phyloP scores from a whole-genome alignment of 2,113 vertebrate species.

The Eidolon helvum region DNA sequence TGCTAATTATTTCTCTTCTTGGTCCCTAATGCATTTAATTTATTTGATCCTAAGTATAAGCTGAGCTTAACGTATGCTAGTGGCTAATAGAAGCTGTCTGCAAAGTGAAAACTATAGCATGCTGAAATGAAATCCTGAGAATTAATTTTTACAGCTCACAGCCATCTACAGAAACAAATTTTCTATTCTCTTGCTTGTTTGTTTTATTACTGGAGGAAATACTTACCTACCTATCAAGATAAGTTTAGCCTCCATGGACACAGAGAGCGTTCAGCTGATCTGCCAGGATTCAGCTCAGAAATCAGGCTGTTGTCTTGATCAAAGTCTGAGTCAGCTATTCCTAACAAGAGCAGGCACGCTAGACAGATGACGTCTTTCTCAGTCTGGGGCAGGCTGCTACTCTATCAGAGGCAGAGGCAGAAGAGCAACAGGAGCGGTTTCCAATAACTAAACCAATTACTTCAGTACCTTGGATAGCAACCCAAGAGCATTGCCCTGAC shows the following conservation, averaged over 20 bases:
- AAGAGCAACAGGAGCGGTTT: not conserved
- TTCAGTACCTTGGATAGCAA: slow-evolving; percentile 77
- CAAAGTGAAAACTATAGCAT: not conserved
- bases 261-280: not conserved
- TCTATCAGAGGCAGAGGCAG: not conserved
- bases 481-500: rapidly evolving
- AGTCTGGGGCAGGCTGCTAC: not conserved
- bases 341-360: not conserved
- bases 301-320: not conserved
- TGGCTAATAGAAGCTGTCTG: not conserved
- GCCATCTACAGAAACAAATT: not conserved
- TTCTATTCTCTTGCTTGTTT: not conserved
- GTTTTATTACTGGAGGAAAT: slow-evolving; percentile 32
- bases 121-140: not conserved
- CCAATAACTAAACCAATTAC: not conserved
- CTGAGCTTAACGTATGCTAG: not conserved
- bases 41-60: not conserved
- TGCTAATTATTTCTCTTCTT: not conserved
- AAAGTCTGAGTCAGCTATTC: not conserved
- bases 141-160: slow-evolving; percentile 10
- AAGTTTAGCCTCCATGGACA: not conserved
- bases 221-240: slow-evolving; percentile 11
- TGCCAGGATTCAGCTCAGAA: slow-evolving; percentile 1
- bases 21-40: not conserved
- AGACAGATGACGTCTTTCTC: not conserved